Conservation (phyloP, 2,888 invertebrate genomes). For the Ormyrus nitidulus region DNA sequence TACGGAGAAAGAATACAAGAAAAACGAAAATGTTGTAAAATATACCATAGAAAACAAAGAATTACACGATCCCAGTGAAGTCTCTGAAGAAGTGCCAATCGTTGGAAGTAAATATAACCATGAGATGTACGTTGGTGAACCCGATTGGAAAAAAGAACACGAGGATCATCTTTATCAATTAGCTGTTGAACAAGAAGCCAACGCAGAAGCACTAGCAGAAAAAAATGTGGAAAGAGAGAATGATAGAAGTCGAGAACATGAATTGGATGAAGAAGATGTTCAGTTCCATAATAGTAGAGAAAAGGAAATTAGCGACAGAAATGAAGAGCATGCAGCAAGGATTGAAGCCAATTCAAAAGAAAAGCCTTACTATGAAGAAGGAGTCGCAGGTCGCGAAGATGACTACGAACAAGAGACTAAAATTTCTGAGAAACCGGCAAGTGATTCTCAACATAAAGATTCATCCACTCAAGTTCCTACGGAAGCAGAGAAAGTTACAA, state of each 20-base stretch:
- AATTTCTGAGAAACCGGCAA: conserved; percentile 1
- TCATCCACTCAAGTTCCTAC: background rate
- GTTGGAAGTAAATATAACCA: conserved; percentile 41
- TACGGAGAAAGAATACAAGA: conserved; percentile 59
- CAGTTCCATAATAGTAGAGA: conserved; percentile 48
- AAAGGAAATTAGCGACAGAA: conserved; percentile 50
- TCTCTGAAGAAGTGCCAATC: conserved; percentile 54
- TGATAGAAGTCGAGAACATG: conserved; percentile 34
- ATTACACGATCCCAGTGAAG: conserved; percentile 61
- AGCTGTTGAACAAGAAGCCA: conserved; percentile 62
- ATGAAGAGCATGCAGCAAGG: conserved; percentile 16
- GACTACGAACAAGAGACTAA: conserved; percentile 44
- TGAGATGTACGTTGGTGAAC: conserved; percentile 59
- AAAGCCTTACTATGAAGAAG: conserved; percentile 17
- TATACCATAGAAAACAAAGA: conserved; percentile 63
- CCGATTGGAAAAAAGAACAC: conserved; percentile 63
- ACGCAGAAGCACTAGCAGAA: conserved; percentile 59
- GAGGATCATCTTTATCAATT: conserved; percentile 60
- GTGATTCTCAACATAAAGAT: background rate
- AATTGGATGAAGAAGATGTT: conserved; percentile 24
- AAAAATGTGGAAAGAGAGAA: conserved; percentile 59
- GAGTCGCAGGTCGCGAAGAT: background rate
- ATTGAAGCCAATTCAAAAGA: conserved; percentile 3
- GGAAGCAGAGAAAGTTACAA: background rate
- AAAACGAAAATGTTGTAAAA: conserved; percentile 61